Base-by-base conservation (phyloP, 2,113 vertebrate genomes). In the Leucopsar rothschildi region DNA sequence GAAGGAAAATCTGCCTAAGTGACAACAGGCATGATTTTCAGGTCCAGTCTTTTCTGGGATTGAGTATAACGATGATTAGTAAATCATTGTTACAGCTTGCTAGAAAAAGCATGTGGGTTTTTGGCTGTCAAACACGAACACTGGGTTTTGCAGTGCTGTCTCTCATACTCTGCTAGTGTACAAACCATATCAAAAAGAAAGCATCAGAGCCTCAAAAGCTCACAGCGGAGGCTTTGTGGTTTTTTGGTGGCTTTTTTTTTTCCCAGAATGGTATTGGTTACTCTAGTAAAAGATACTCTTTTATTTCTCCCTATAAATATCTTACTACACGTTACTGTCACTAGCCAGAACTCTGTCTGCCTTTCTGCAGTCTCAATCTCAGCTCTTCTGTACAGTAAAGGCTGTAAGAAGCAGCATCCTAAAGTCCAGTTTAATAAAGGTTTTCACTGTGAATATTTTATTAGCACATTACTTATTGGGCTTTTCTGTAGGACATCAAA, bases 221-320 rank as follows among this genome's bases (percentile, higher is more conserved):
- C 57, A 24, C 10, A 24, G 12, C 0, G 8, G 24, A 76, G 24
- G 14, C 2, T 20, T 35, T 22, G 35, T 37, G 6, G 20, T 13
- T 44, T n/a, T 27, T 49, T 50, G 17, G 10, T 53, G 29, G 9
- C 15, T 28, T 52, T 56, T 53, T 56, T n/a, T 24, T 28, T 50
- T 47, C 33, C 11, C 60, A 57, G 16, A 71, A 70, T 68, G 50
- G 3, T 64, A 28, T 40, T 42, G 22, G 18, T 88, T 75, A 68
- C 37, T 83, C n/a, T 69, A 52, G 49, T 65, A 40, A 84, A 86
- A 83, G 1, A 33, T 69, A 68, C 7, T 44, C 12, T 23, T 76
- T 80, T 83, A 39, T 83, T 86, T 84, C 45, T 70, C 31, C 42
- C 50, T 57, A 14, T 45, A 57, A 53, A 53, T 65, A n/a, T 81